Conservation (phyloP, 2,888 invertebrate species). For the Dexiosoma caninum region DNA sequence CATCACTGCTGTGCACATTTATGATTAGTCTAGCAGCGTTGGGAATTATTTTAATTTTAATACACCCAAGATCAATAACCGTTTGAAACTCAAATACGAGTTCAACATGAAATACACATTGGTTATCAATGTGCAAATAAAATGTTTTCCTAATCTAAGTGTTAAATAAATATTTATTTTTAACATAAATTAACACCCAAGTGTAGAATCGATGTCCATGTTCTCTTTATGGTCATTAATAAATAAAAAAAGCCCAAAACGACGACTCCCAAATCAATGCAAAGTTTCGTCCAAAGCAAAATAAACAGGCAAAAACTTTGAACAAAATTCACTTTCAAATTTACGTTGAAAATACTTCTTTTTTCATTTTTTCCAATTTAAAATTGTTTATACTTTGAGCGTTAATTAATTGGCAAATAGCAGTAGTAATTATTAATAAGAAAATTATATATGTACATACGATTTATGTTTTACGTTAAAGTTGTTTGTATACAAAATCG, state of each 20-base stretch:
- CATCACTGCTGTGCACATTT: no score
- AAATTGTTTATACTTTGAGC: slow-evolving; percentile 33
- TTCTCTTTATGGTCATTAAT: slow-evolving; percentile 45
- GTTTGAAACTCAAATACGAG: slow-evolving; percentile 13
- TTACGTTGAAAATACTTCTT: slow-evolving; percentile 23
- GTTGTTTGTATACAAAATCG: neutral
- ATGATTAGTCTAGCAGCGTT: neutral
- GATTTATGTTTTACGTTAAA: neutral
- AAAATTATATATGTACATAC: neutral
- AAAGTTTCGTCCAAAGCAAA: slow-evolving; percentile 1
- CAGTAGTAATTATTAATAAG: slow-evolving; percentile 22
- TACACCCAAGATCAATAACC: slow-evolving; percentile 56
- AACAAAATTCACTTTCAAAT: slow-evolving; percentile 51
- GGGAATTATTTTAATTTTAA: neutral
- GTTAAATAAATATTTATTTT: slow-evolving; percentile 62
- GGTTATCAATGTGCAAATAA: neutral
- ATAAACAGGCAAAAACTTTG: neutral
- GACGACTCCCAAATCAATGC: slow-evolving; percentile 14
- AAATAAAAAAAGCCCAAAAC: neutral
- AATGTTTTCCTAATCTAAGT: slow-evolving; percentile 41
- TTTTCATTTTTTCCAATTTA: slow-evolving; percentile 12
- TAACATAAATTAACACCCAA: slow-evolving; percentile 64
- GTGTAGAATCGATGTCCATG: slow-evolving; percentile 54
- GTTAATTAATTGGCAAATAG: slow-evolving; percentile 58
- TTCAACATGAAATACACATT: neutral